These are phyloP conservation scores for Corvus cornix DNA, from an alignment of 2,113 vertebrate genomes.

Conservation along the genomic window DNA sequence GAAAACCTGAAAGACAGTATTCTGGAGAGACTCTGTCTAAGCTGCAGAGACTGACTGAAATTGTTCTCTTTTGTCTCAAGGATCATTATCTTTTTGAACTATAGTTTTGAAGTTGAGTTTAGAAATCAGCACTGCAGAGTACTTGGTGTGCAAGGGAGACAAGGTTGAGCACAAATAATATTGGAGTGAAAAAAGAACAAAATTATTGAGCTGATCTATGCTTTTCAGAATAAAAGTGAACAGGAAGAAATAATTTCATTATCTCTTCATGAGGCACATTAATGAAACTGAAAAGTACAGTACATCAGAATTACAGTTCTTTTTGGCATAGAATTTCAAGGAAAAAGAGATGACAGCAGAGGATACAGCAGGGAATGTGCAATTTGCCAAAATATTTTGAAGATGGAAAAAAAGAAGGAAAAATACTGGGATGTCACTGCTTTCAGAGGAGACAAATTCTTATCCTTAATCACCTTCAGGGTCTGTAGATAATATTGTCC, in stretches of 20 bases:
- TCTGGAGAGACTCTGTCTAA: not conserved
- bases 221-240: not conserved
- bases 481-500: not conserved
- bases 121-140: not conserved
- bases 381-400: not conserved
- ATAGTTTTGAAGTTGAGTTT: not conserved
- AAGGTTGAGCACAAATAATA: not conserved
- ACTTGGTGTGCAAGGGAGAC: not conserved
- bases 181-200: not conserved
- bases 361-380: not conserved
- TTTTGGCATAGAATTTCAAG: not conserved
- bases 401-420: not conserved
- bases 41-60: not conserved
- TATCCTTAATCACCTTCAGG: not conserved
- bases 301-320: not conserved
- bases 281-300: not conserved
- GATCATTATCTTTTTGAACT: not conserved
- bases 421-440: not conserved
- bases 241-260: not conserved
- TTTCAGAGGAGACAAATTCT: not conserved
- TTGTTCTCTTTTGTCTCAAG: not conserved
- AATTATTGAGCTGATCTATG: not conserved
- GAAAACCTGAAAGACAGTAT: not conserved
- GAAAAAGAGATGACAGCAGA: not conserved
- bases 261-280: not conserved